Evolutionary conservation across 2,113 vertebrate genomes (phyloP).

Genomic region (Sylvicapra grimmia): DNA sequence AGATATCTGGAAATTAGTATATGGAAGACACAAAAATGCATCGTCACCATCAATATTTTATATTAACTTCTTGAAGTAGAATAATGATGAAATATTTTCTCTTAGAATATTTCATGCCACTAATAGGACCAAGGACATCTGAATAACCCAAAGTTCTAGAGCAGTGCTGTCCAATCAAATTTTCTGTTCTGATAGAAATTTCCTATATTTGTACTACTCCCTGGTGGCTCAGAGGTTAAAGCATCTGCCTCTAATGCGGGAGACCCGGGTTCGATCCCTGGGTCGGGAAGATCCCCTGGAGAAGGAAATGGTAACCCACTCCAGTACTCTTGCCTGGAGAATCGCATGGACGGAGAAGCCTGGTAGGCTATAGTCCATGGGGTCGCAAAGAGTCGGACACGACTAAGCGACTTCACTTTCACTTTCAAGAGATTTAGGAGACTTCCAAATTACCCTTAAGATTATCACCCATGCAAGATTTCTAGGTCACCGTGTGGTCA

Average conservation of each 20-base stretch:
- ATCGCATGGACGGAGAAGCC: no score
- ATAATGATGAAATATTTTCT: neutral
- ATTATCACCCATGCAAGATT: neutral
- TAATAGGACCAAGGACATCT: neutral
- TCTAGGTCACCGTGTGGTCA: neutral
- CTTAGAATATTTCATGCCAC: neutral
- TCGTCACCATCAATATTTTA: neutral
- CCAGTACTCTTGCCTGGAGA: no score
- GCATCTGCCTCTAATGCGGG: no score
- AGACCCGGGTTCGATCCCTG: no score
- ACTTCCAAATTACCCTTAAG: neutral
- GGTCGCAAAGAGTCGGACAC: accelerated
- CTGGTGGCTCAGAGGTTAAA: no score
- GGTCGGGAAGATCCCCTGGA: no score
- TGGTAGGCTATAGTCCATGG: no score
- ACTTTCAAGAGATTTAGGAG: neutral
- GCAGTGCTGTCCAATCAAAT: neutral
- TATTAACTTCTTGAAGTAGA: neutral
- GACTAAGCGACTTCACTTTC: no score
- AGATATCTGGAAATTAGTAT: neutral
- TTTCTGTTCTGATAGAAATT: neutral
- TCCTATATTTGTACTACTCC: neutral
- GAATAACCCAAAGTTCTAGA: neutral
- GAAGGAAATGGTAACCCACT: no score
- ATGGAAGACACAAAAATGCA: neutral